Base-by-base conservation (phyloP, 2,888 invertebrate species). In the Meiosimyza decipiens region DNA sequence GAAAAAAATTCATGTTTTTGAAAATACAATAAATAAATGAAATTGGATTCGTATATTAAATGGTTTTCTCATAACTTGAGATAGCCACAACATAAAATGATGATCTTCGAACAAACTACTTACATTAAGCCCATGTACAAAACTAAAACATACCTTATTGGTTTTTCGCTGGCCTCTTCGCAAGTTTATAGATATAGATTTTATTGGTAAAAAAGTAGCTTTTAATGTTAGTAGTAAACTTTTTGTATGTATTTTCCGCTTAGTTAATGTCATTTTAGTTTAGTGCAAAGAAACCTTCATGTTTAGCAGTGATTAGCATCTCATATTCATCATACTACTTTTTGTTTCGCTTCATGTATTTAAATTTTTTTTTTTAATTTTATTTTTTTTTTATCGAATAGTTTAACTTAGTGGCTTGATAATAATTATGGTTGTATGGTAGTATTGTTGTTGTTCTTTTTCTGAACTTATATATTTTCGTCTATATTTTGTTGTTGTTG, bases 231-330 rank as follows among this genome's bases (percentile, higher is more conserved):
- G n/a, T 69, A 51, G 40, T 70, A 22, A 52, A 18, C 33, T 33
- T 52, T 28, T 66, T 22, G 12, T 54, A 54, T 63, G 47, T 69
- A 51, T 60, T 50, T 59, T 62, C 18, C 22, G 62, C 70, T 70
- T 70, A 70, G 52, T 70, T 70, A 40, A 54, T 70, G 47, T 70
- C 54, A 63, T 62, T 63, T 69, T 60, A 51, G 60, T 69, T 59
- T 28, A 70, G 63, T 70, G 40, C 63, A 63, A 70, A 63, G 70
- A 70, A 70, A 70, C 70, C 70, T 40, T 70, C 33, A 67, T 15
- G 16, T 40, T 62, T 70, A 62, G 62, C 54, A 63, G 52, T 65
- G 66, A 40, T 15, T 54, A 54, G 66, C 54, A 54, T 66, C 65
- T 28, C 40, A 40, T 40, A 40, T 40, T 40, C 40, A 40, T 9